These are phyloP conservation scores for Psilopogon haemacephalus DNA, from an alignment of 2,113 vertebrate species.

Conservation along the genomic window DNA sequence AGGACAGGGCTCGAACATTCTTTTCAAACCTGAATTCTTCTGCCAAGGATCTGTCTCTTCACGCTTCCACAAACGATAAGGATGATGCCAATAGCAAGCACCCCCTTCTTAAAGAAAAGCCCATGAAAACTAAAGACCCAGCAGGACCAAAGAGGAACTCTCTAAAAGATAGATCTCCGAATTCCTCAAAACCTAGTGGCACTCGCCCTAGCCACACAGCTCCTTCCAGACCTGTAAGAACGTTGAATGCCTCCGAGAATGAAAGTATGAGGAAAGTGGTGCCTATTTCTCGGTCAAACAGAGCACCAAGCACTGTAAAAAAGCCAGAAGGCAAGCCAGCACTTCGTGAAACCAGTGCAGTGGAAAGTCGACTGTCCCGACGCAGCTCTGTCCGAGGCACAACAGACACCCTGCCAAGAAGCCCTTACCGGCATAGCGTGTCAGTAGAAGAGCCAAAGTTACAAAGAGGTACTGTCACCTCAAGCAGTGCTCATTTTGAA, in stretches of 20 bases:
- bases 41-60: slow-evolving; percentile 35
- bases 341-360: slow-evolving; percentile 38
- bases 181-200: slow-evolving; percentile 37
- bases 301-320: slow-evolving; percentile 67
- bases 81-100: slow-evolving; percentile 61
- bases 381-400: slow-evolving; percentile 80
- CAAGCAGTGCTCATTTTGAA: slow-evolving; percentile 65
- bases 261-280: slow-evolving; percentile 91
- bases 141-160: slow-evolving; percentile 67
- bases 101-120: slow-evolving; percentile 50
- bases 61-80: slow-evolving; percentile 19
- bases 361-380: slow-evolving; percentile 68
- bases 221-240: slow-evolving; percentile 75
- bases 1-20: slow-evolving; percentile 61
- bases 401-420: slow-evolving; percentile 74
- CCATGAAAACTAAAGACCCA: slow-evolving; percentile 69
- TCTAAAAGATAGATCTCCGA: slow-evolving; percentile 61
- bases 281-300: slow-evolving; percentile 82
- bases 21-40: slow-evolving; percentile 73
- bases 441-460: slow-evolving; percentile 81
- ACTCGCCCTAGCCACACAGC: slow-evolving; percentile 22
- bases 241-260: slow-evolving; percentile 81
- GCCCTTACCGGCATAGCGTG: slow-evolving; percentile 79
- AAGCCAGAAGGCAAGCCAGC: slow-evolving; percentile 67
- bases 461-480: slow-evolving; percentile 64